Evolutionary conservation across 2,113 vertebrate genomes (phyloP), one percentile per base, ranked within the genome.

Genomic region (Sapajus apella): DNA sequence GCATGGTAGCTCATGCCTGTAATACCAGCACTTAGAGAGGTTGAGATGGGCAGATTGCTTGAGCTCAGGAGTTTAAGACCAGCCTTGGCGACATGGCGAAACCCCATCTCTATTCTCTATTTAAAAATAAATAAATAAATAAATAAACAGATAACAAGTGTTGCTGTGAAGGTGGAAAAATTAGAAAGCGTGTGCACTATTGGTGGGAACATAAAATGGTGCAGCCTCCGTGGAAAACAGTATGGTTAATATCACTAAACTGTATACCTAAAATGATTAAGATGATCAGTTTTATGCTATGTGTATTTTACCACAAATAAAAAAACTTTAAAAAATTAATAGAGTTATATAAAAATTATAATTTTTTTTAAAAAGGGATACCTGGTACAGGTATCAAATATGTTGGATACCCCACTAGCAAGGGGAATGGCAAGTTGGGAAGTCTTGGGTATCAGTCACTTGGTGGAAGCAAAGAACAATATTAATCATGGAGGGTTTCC

Each of bases 341-440:
- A 68, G 10, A 47, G 32, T 21, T 77, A 90, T 21, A 92, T 47
- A 90, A 87, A 88, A 95, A 93, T 70, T 91, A 64, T 56, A 88
- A 56, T 55, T 40, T 43, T 81, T 88, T 8, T 40, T 20, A 21
- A 85, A 91, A 87, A 81, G 27, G 50, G 50, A 7, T 80, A 68
- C 72, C 86, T 93, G 47, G 8, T 96, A 32, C n/a, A 6, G 6
- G 68, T 75, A 10, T 61, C 73, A 77, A 43, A 45, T 73, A 68
- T 37, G 3, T 21, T 68, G 35, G 32, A 56, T 17, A 85, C 2
- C 18, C 3, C 55, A 73, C 6, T 45, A 55, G 77, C 35, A 37
- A 92, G 21, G 23, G 40, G 75, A 76, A 43, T 86, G 35, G 75
- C 4, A 90, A 96, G 86, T 72, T 82, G 35, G 70, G 6, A 90